These are phyloP conservation scores for Syrmaticus mikado DNA, from an alignment of 2,113 vertebrate genomes.

Conservation along the genomic window DNA sequence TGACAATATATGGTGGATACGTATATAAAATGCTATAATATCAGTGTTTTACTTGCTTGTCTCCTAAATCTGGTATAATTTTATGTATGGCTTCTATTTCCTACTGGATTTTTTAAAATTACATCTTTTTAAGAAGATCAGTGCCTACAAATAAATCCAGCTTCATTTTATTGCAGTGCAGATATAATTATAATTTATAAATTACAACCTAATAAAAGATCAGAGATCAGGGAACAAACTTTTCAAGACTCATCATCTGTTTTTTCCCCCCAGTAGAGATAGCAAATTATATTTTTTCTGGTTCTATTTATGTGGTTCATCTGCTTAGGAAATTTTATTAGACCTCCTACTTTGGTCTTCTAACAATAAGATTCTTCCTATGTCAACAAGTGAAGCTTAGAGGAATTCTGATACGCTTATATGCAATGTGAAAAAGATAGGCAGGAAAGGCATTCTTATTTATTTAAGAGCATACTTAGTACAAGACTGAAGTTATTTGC, in stretches of 20 bases:
- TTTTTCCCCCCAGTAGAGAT: background rate
- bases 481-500: slow-evolving; percentile 67
- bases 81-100: slow-evolving; percentile 33
- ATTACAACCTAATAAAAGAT: slow-evolving; percentile 47
- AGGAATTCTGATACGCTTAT: slow-evolving; percentile 44
- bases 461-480: slow-evolving; percentile 64
- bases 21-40: background rate
- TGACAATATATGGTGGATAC: background rate
- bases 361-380: slow-evolving; percentile 41
- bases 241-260: slow-evolving; percentile 14
- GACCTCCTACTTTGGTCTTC: slow-evolving; percentile 1
- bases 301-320: slow-evolving; percentile 32
- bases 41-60: slow-evolving; percentile 31
- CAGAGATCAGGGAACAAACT: slow-evolving; percentile 4
- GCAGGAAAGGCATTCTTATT: slow-evolving; percentile 37
- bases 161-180: background rate
- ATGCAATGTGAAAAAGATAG: slow-evolving; percentile 21
- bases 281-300: slow-evolving; percentile 54
- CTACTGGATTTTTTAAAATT: background rate
- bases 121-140: slow-evolving; percentile 28
- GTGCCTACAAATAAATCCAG: slow-evolving; percentile 28
- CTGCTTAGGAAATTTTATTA: slow-evolving; percentile 65
- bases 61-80: slow-evolving; percentile 17
- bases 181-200: background rate
- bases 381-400: slow-evolving; percentile 34